Conservation (phyloP, 2,797 vertebrate genomes). For the Liasis olivaceus region DNA sequence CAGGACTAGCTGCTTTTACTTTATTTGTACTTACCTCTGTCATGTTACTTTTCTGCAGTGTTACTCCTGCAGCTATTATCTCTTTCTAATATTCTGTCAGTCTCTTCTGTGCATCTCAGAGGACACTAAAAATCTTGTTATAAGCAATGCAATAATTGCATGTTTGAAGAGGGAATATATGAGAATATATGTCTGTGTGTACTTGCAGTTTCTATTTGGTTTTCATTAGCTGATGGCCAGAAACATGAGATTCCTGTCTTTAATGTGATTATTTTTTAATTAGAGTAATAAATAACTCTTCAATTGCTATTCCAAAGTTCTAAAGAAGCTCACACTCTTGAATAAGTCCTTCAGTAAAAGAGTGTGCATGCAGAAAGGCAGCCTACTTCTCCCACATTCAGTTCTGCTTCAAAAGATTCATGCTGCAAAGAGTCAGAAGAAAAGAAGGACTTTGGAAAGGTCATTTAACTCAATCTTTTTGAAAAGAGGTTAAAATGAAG, state of each 20-base stretch:
- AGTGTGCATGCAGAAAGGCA: not conserved
- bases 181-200: not conserved
- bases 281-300: conserved; percentile 27
- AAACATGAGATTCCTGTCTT: not conserved
- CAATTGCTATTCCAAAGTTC: not conserved
- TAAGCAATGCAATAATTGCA: not conserved
- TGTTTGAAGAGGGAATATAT: not conserved
- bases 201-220: not conserved
- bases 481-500: conserved; percentile 31
- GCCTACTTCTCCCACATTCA: conserved; percentile 1
- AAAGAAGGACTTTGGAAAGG: conserved; percentile 44
- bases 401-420: conserved; percentile 25
- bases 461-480: conserved; percentile 43
- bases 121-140: not conserved
- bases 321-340: conserved; percentile 8
- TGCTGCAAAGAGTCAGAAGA: conserved; percentile 36
- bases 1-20: not conserved
- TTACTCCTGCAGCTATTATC: not conserved
- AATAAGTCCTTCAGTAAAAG: not conserved
- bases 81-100: not conserved
- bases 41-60: not conserved
- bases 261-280: conserved; percentile 42
- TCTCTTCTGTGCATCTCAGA: not conserved
- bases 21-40: not conserved
- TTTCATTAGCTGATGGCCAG: conserved; percentile 11